Base-by-base conservation (phyloP, 1,140 invertebrate genomes). In the Diploscapter pachys region DNA sequence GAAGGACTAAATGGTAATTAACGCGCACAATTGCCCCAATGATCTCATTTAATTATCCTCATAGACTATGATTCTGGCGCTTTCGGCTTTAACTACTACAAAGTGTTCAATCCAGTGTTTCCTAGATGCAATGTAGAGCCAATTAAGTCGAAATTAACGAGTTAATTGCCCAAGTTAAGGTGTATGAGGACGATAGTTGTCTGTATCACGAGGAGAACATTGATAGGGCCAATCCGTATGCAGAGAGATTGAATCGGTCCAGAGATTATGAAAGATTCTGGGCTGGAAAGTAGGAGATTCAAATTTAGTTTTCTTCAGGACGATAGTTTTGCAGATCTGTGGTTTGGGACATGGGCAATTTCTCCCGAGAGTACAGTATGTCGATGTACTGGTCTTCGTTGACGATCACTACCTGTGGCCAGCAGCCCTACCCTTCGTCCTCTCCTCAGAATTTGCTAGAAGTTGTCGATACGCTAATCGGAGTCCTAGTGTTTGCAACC, bases 401-500 rank as follows among this genome's bases (percentile, higher is more conserved):
- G n/a, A 78, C 77, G 4, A 72, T 78, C 31, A 78, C 77, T 51
- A 78, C 78, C 9, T 78, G 77, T 55, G 77, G 77, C 11, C 77
- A 78, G 59, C 77, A 78, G 63, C 77, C 77, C 4, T 78, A 57
- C 56, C 77, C 77, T 6, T 71, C 70, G 5, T 4, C 53, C 3
- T 80, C 68, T 48, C 6, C 64, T 5, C 77, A 78, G 70, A 78
- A 78, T 70, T 5, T 66, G 4, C 63, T 78, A 66, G 77, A 78
- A 71, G 70, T 78, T 3, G 55, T 78, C n/a, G 77, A 78, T 53
- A 78, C 77, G n/a, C 55, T 78, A 11, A 77, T 78, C 6, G 75
- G 76, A 54, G 71, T 78, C 52, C 55, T 78, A 56, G 77, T 78
- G 69, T 78, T 78, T 66, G 77, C 77, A 68, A 76, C 75, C 11